A percentile compares a stretch with the other conserved stretches of the same genome.
Conservation (phyloP, 2,113 vertebrate genomes). For the Tamias sibiricus region DNA sequence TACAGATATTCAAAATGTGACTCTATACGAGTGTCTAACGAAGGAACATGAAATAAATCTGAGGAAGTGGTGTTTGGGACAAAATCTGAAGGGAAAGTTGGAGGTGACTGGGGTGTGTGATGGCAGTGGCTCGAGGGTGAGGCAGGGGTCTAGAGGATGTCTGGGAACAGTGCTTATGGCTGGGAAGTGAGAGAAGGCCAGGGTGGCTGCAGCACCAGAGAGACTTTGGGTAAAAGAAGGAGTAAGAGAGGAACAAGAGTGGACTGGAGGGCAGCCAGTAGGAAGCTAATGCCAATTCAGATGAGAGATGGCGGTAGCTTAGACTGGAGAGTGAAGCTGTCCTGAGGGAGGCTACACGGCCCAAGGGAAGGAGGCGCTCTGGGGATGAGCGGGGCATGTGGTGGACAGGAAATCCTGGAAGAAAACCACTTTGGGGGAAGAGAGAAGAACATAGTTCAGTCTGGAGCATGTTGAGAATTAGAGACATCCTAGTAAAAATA, state of each 20-base stretch:
- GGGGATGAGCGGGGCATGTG: not conserved
- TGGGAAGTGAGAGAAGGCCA: not conserved
- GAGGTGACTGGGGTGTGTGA: not conserved
- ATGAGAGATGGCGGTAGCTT: not conserved
- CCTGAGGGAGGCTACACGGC: no score
- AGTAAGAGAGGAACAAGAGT: not conserved
- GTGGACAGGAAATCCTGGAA: not conserved
- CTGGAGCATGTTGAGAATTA: not conserved
- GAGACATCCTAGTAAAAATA: not conserved
- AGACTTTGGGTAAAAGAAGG: not conserved
- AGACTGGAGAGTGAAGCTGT: not conserved
- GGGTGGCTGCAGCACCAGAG: not conserved
- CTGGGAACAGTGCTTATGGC: not conserved
- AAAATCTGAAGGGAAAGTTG: not conserved
- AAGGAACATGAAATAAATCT: no score
- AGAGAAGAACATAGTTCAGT: not conserved
- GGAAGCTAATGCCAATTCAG: not conserved
- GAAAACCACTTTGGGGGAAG: not conserved
- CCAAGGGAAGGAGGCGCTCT: not conserved
- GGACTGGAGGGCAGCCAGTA: not conserved
- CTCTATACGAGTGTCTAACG: not conserved
- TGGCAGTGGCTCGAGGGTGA: not conserved
- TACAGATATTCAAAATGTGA: not conserved
- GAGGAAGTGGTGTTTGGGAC: not conserved
- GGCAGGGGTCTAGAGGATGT: not conserved